Conservation (phyloP, 2,888 invertebrate genomes). For the Erpobdella octoculata region DNA sequence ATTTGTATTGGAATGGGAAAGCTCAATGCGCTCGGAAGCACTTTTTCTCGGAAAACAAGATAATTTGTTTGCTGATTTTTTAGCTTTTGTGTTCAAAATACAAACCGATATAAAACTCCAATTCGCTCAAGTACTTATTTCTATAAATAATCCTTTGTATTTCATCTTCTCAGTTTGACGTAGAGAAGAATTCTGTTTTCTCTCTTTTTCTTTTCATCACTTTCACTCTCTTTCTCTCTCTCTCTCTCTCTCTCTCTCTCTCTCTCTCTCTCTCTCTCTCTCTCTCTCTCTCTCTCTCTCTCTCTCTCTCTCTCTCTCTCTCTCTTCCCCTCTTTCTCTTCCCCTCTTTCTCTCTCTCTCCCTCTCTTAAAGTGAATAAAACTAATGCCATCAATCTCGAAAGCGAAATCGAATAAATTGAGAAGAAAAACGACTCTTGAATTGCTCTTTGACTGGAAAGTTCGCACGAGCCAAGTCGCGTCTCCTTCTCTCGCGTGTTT, state of each 20-base stretch:
- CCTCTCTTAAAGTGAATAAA: not conserved
- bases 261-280: not conserved
- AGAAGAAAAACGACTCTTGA: constrained; percentile 9
- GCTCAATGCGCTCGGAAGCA: too few species aligned
- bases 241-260: not conserved
- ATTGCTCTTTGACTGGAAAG: not conserved
- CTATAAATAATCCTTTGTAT: too few species aligned
- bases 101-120: too few species aligned
- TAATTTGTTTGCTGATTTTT: too few species aligned
- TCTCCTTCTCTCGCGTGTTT: constrained; percentile 10
- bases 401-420: constrained; percentile 3
- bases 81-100: too few species aligned
- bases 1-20: too few species aligned
- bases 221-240: not conserved
- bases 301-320: not conserved
- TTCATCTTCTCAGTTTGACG: too few species aligned
- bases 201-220: not conserved
- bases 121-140: too few species aligned
- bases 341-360: not conserved
- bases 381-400: not conserved
- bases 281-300: not conserved
- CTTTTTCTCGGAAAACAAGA: too few species aligned
- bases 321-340: not conserved
- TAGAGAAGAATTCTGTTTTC: too few species aligned
- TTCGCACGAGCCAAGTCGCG: too few species aligned